These are phyloP conservation scores for Schizaphis graminum DNA, from an alignment of 2,888 invertebrate species.

Conservation along the genomic window DNA sequence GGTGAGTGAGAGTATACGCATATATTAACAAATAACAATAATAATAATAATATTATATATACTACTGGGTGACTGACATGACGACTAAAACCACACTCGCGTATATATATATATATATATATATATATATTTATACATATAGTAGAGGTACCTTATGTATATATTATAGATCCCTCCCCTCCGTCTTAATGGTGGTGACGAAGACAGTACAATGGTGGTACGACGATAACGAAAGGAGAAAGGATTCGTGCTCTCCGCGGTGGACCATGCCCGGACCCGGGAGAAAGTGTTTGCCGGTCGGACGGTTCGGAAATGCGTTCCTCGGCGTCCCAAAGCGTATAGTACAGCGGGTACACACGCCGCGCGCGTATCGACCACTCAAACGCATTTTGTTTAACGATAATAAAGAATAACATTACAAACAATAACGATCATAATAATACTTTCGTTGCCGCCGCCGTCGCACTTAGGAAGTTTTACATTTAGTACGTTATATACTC, in stretches of 20 bases:
- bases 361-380: slow-evolving; percentile 11
- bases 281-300: slow-evolving; percentile 61
- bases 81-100: neutral
- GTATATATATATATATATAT: neutral
- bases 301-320: slow-evolving; percentile 65
- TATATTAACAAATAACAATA: neutral
- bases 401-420: neutral
- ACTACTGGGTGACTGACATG: slow-evolving; percentile 18
- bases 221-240: slow-evolving; percentile 54
- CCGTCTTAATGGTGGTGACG: neutral
- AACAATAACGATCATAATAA: slow-evolving; percentile 6
- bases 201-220: neutral
- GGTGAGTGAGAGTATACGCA: slow-evolving; percentile 41
- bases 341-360: neutral
- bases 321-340: neutral
- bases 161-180: neutral
- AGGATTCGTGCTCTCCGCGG: slow-evolving; percentile 45
- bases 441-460: neutral
- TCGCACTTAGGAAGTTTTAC: neutral
- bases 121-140: neutral
- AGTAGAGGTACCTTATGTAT: neutral
- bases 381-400: neutral
- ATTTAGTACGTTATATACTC: neutral
- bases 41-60: neutral
- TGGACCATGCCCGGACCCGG: slow-evolving; percentile 59